Base-by-base conservation (phyloP, 2,113 vertebrate species). In the Sphyrna mokarran region DNA sequence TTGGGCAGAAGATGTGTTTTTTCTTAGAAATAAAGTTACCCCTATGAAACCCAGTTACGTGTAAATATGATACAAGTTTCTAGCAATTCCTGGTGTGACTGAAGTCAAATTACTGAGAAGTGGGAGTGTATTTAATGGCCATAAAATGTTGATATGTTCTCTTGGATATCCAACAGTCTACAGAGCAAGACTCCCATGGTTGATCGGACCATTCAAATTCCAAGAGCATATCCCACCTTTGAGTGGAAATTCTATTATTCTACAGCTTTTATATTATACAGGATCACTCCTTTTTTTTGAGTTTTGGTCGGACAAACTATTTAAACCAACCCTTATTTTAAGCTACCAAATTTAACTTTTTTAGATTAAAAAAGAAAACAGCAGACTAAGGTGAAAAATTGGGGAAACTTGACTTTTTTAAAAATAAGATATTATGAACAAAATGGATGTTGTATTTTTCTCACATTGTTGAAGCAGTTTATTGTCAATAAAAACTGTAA, bases 401-500 rank as follows among this genome's bases (percentile, higher is more conserved):
- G 94, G 61, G 26, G 22, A 95, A 26, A 95, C 70, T 26, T 29
- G 68, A 95, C 68, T 72, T 95, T 90, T 90, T 95, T 72, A 95
- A 95, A 48, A 72, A 72, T 76, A 95, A 95, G 48, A 76, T 76
- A 72, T 95, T 95, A 95, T 72, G 94, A 72, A 95, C 40, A 95
- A 95, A 54, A 95, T 95, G 66, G 69, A 95, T 95, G 94, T 95
- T 95, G 94, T 95, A 95, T 95, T 95, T 95, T 95, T 95, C 94
- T 95, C 94, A 95, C 93, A 95, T 95, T 95, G 94, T 95, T 95
- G 69, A 95, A 72, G 26, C 94, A 95, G 94, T 95, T 95, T 72
- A 95, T 95, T 95, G 94, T 95, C 94, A 95, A 95, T 70, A 95
- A 95, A 95, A 95, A 72, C 94, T 95, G 94, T 95, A 95, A 95